A percentile compares a stretch with the other conserved stretches of the same genome.
These are phyloP conservation scores for Macquaria australasica DNA, from an alignment of 2,113 vertebrate genomes.

Conservation along the genomic window DNA sequence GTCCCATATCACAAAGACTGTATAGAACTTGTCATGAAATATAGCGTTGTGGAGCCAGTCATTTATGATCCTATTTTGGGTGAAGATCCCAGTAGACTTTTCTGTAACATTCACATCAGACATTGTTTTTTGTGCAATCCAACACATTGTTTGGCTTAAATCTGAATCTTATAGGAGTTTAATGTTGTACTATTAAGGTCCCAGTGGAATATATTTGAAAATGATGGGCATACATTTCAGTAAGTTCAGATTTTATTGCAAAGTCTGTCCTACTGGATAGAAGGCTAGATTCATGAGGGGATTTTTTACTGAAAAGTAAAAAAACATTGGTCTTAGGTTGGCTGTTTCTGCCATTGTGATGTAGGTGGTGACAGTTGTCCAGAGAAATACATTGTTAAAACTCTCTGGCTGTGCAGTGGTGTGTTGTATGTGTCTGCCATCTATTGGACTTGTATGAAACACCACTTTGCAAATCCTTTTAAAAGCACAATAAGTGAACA, in stretches of 20 bases:
- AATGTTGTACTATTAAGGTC: conserved; percentile 33
- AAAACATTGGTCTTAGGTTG: conserved; percentile 40
- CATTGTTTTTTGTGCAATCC: conserved; percentile 45
- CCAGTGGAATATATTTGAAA: conserved; percentile 30
- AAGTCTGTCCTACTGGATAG: conserved; percentile 34
- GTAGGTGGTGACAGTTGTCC: conserved; percentile 49
- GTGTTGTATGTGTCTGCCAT: conserved; percentile 85
- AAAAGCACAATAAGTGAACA: not conserved
- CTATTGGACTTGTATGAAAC: conserved; percentile 84
- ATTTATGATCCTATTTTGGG: conserved; percentile 48
- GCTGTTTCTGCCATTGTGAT: conserved; percentile 55
- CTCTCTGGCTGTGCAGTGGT: conserved; percentile 38
- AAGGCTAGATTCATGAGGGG: conserved; percentile 38
- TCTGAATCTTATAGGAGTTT: conserved; percentile 31
- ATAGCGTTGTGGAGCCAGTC: conserved; percentile 23
- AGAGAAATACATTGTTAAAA: conserved; percentile 51
- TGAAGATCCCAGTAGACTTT: conserved; percentile 18
- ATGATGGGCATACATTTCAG: conserved; percentile 43
- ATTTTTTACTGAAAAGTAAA: conserved; percentile 23
- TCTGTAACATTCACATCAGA: conserved; percentile 31
- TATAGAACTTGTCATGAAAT: conserved; percentile 36
- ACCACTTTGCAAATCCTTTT: conserved; percentile 58
- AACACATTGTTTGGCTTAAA: conserved; percentile 46
- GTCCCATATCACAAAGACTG: conserved; percentile 42
- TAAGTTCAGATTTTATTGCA: conserved; percentile 50